A percentile compares a stretch with the other conserved stretches of the same genome.
These are phyloP conservation scores for Pelobates cultripes DNA, from an alignment of 2,797 vertebrate species.

Conservation along the genomic window DNA sequence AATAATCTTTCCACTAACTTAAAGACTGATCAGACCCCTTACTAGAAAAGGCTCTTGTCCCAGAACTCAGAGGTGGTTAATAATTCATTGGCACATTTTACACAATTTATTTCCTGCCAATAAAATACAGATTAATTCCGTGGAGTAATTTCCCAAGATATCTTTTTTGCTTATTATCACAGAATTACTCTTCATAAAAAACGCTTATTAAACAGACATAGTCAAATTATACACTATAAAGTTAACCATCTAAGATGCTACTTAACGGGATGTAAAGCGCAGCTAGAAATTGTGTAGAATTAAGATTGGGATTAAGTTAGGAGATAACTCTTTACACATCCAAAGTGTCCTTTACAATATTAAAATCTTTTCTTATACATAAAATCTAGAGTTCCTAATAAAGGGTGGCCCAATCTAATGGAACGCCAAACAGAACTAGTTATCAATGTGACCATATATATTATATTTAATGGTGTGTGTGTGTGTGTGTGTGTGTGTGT, in stretches of 20 bases:
- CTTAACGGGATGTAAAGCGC: no score
- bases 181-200: conserved; percentile 36
- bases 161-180: conserved; percentile 31
- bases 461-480: no score
- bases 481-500: no score
- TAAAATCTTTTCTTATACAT: no score
- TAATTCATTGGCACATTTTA: conserved; percentile 54
- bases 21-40: conserved; percentile 49
- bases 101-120: conserved; percentile 51
- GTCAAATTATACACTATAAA: conserved; percentile 2
- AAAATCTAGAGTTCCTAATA: no score
- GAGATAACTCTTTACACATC: no score
- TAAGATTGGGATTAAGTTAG: no score
- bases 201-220: conserved; percentile 30
- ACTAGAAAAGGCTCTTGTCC: conserved; percentile 43
- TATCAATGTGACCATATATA: no score
- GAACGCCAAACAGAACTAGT: no score
- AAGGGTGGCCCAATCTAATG: no score
- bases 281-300: no score
- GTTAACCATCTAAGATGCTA: neutral
- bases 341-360: no score
- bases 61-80: conserved; percentile 46
- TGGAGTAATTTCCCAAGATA: conserved; percentile 32
- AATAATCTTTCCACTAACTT: conserved; percentile 50
- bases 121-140: conserved; percentile 45